Evolutionary conservation across 2,113 vertebrate species (phyloP).

Genomic region (Heloderma charlesbogerti): DNA sequence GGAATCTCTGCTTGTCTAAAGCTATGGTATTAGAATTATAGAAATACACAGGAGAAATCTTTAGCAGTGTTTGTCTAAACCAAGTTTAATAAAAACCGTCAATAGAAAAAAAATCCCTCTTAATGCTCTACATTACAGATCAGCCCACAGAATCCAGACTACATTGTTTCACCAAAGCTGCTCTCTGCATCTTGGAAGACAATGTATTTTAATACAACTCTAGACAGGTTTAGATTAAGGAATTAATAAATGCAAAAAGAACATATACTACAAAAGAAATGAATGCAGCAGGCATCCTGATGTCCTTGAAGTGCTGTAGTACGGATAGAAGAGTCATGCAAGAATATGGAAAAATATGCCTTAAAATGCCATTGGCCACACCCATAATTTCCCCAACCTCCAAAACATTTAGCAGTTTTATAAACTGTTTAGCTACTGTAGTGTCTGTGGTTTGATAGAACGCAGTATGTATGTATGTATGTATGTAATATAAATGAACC

Average conservation of each 20-base stretch:
- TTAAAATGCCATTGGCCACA: not conserved
- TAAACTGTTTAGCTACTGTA: too few relatives aligned
- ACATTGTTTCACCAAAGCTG: not conserved
- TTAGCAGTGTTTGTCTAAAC: not conserved
- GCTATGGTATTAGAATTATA: not conserved
- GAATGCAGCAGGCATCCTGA: not conserved
- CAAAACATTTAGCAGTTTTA: not conserved
- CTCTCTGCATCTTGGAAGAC: not conserved
- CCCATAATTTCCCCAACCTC: not conserved
- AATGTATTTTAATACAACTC: not conserved
- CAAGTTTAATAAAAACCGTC: not conserved
- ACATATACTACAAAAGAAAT: not conserved
- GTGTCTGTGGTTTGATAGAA: not conserved
- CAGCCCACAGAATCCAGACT: not conserved
- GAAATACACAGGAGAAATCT: not conserved
- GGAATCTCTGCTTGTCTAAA: not conserved
- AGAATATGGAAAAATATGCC: not conserved
- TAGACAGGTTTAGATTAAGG: not conserved
- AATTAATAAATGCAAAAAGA: not conserved
- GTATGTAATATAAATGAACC: not conserved
- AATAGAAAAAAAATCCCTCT: not conserved
- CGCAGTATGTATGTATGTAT: not conserved
- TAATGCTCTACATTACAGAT: not conserved
- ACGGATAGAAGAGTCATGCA: not conserved
- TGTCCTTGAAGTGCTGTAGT: too few relatives aligned